These are phyloP conservation scores for Urocynchramus pylzowi DNA, from an alignment of 2,113 vertebrate species.

Conservation along the genomic window DNA sequence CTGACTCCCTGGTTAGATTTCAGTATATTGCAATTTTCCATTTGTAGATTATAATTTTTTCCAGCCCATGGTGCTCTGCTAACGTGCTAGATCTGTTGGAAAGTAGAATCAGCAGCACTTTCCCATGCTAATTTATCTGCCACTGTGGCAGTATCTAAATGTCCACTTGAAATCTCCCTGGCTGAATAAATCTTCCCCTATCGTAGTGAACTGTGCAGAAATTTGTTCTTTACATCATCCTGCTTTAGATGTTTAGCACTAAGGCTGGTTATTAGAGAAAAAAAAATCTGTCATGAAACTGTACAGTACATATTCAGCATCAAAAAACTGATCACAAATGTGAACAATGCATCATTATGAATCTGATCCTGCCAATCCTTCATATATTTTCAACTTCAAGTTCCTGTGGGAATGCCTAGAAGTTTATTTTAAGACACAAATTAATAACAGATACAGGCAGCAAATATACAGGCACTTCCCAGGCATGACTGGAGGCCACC, in stretches of 20 bases:
- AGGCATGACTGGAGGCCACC: constrained; percentile 1
- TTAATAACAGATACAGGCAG: constrained; percentile 50
- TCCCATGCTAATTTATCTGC: constrained; percentile 39
- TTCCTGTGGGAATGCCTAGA: constrained; percentile 49
- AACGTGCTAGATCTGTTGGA: not conserved
- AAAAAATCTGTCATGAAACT: not conserved
- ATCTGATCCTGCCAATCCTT: constrained; percentile 15
- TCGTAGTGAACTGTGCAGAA: not conserved
- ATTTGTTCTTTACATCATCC: not conserved
- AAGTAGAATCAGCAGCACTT: constrained; percentile 22
- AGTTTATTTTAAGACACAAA: constrained; percentile 55
- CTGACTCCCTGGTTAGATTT: constrained; percentile 27
- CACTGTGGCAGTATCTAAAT: constrained; percentile 39
- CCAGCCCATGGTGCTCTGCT: constrained; percentile 45
- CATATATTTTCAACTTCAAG: constrained; percentile 21
- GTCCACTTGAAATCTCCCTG: constrained; percentile 15
- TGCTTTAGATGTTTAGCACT: not conserved
- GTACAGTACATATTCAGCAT: not conserved
- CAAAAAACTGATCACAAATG: constrained; percentile 27
- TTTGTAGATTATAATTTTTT: constrained; percentile 66
- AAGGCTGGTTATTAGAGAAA: not conserved
- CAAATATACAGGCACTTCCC: constrained; percentile 12
- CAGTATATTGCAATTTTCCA: constrained; percentile 65
- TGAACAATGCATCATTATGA: not conserved
- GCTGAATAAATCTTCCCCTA: constrained; percentile 20